Evolutionary conservation across 2,888 invertebrate species (phyloP), one percentile per base, ranked within the genome.

Genomic region (Pachydiplax longipennis): DNA sequence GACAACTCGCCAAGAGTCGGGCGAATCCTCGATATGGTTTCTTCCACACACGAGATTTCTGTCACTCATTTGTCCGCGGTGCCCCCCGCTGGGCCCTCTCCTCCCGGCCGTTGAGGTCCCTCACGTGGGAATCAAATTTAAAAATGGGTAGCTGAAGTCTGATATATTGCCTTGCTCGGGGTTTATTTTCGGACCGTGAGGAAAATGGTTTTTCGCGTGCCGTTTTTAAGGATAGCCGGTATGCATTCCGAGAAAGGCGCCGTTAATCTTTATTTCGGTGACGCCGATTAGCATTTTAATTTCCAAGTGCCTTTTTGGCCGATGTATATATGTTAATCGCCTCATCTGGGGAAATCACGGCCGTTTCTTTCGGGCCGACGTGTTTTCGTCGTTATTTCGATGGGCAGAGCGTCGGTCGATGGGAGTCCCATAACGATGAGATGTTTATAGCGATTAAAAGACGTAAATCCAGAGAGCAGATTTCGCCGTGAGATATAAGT

Each of bases 61-160:
- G 87, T 87, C 87, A 87, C 37, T 87, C 87, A 87, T 65, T 87
- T 87, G 87, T 87, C 61, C 61, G 15, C 37, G 87, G 37, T n/a
- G n/a, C 31, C 61, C 25, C 87, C 87, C 87, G 61, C 87, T 87
- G 87, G 22, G 87, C 61, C 37, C 61, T 31, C 53, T 87, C 61
- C 58, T 40, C n/a, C 37, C 61, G 61, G 87, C 53, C 53, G 61
- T 65, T 61, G 48, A 22, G 58, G 31, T 61, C 65, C 40, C 73
- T 25, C n/a, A 25, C 4, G 18, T 31, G 61, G 87, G 37, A 87
- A 61, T n/a, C 87, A 37, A 61, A 61, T 87, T 87, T 87, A 37
- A 87, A 87, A 87, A 87, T 87, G 87, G 61, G 65, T 22, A 87
- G 58, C 87, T 87, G 87, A 87, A 87, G 65, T 58, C 87, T 87